Percentiles rank a stretch among this genome's conserved stretches.
phyloP scores from a whole-genome alignment of 1,140 invertebrate species.

The Drosophila sproati region DNA sequence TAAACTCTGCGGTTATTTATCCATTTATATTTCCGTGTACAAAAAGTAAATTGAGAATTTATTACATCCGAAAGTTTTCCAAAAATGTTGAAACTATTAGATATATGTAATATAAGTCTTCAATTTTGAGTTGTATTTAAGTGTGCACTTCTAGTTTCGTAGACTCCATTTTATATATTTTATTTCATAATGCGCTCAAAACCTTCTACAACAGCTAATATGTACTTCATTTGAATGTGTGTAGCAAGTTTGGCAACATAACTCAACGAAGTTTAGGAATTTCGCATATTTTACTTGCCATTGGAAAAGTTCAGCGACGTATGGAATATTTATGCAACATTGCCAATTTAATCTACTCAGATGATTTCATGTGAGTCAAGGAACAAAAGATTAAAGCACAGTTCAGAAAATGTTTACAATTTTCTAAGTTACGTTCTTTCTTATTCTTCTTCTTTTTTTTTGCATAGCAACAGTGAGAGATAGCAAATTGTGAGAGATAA shows the following conservation, averaged over 20 bases:
- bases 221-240: not conserved
- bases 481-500: slow-evolving; percentile 49
- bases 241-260: slow-evolving; percentile 9
- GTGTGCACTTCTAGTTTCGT: too few species aligned
- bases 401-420: slow-evolving; percentile 5
- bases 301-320: slow-evolving; percentile 52
- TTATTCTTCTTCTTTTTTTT: slow-evolving; percentile 6
- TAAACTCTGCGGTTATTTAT: not conserved
- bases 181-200: not conserved
- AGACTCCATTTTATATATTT: too few species aligned
- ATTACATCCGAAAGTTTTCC: not conserved
- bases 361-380: not conserved
- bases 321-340: slow-evolving; percentile 28
- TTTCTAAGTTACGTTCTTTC: slow-evolving; percentile 10
- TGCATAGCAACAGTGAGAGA: slow-evolving; percentile 51
- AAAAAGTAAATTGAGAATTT: not conserved
- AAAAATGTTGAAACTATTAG: not conserved
- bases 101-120: too few species aligned
- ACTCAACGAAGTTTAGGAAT: slow-evolving; percentile 18
- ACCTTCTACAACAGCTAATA: not conserved
- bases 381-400: slow-evolving; percentile 4
- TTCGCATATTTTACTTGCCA: slow-evolving; percentile 51
- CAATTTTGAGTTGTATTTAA: too few species aligned
- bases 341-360: not conserved
- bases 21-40: not conserved